Base-by-base conservation (phyloP, 2,113 vertebrate genomes). In the Suncus etruscus region DNA sequence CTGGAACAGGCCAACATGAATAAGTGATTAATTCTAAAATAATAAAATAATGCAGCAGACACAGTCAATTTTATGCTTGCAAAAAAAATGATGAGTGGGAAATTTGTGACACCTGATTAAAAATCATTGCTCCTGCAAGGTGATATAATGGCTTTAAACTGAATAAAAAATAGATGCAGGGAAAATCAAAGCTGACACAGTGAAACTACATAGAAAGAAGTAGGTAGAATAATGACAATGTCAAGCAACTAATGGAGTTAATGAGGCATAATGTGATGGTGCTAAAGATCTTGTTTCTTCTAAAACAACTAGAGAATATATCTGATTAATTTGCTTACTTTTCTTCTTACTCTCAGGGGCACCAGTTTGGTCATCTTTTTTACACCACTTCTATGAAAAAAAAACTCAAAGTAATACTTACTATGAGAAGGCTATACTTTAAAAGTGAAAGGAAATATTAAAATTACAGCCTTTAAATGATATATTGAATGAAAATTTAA, bases 51-150 rank as follows among this genome's bases (percentile, higher is more conserved):
- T 39, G 76, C 29, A 92, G 89, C 87, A 91, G 78, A 10, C 22
- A 68, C 16, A 94, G 74, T 86, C 87, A 96, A 89, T 75, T 84
- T 93, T 54, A 78, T 54, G 86, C 82, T 94, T 25, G 93, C 90
- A 94, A 96, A 87, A 86, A 86, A 94, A 95, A 91, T 96, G 95
- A 96, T 96, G 94, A 95, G 93, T 90, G 87, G 70, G 91, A 92
- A 94, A 96, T 95, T 91, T 93, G 95, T 95, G 96, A 97, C 94
- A 95, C 94, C 87, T 87, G 94, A 93, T 83, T 97, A 95, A 96
- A 94, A 94, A 66, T 92, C 95, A 94, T 8, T 93, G 74, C 54
- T 87, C 73, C 86, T 92, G 91, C 95, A 93, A n/a, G 93, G 78
- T 75, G 91, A 97, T 95, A 95, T 92, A 96, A 94, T 9, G 95